Percentiles rank a stretch among this genome's conserved stretches.
These are phyloP conservation scores for Stratiomys singularior DNA, from an alignment of 2,888 invertebrate genomes.

Conservation along the genomic window DNA sequence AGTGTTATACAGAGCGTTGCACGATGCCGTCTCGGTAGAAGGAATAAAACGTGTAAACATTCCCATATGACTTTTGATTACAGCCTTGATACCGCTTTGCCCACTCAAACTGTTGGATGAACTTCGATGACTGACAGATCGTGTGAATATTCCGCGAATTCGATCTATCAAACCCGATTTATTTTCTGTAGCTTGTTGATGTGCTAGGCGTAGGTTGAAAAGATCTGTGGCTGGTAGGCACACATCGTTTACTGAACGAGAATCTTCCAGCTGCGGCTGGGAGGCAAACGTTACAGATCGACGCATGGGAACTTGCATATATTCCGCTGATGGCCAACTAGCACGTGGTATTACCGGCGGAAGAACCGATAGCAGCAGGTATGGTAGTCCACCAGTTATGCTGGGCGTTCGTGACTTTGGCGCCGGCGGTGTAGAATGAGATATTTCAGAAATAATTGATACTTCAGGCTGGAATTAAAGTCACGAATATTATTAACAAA, in stretches of 20 bases:
- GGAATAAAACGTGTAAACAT: constrained; percentile 78
- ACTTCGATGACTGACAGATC: constrained; percentile 74
- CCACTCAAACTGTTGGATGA: constrained; percentile 71
- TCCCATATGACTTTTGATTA: constrained; percentile 77
- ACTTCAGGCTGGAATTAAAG: constrained; percentile 58
- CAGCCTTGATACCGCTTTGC: constrained; percentile 71
- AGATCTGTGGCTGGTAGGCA: constrained; percentile 71
- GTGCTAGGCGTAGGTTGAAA: constrained; percentile 69
- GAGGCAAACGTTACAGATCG: constrained; percentile 75
- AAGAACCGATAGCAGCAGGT: constrained; percentile 76
- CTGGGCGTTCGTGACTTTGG: constrained; percentile 70
- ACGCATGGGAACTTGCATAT: constrained; percentile 69
- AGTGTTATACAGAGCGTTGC: constrained; percentile 69
- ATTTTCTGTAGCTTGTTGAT: constrained; percentile 68
- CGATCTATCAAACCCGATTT: constrained; percentile 69
- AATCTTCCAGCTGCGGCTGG: constrained; percentile 72
- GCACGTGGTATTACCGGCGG: constrained; percentile 81
- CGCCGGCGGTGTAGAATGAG: constrained; percentile 51
- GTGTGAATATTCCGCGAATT: constrained; percentile 72
- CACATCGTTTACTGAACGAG: constrained; percentile 57
- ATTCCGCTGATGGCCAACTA: constrained; percentile 81
- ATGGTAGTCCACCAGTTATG: constrained; percentile 75
- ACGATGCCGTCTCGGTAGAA: constrained; percentile 72
- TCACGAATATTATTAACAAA: no score
- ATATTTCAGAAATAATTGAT: constrained; percentile 59